Conservation (phyloP, 2,888 invertebrate genomes). For the Chrysolina americana region DNA sequence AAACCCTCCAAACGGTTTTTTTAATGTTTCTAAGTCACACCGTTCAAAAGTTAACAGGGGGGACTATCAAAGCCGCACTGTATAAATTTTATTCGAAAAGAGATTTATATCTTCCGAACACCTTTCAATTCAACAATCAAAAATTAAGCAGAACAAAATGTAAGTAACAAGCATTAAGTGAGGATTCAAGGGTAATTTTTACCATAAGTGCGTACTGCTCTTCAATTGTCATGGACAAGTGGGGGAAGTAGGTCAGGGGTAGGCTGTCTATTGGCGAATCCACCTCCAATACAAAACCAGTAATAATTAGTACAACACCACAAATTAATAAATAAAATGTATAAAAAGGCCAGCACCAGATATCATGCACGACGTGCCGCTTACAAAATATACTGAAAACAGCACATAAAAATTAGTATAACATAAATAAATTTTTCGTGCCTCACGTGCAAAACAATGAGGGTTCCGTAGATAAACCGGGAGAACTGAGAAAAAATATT, state of each 20-base stretch:
- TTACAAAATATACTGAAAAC: conserved; percentile 4
- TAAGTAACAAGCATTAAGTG: conserved; percentile 42
- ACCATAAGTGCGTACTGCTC: conserved; percentile 71
- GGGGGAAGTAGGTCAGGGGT: conserved; percentile 70
- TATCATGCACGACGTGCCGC: conserved; percentile 33
- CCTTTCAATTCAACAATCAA: neutral
- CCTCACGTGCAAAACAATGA: conserved; percentile 26
- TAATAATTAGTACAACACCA: conserved; percentile 51
- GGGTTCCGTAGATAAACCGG: neutral
- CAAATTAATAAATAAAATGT: conserved; percentile 44
- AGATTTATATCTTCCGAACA: neutral
- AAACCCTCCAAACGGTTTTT: no score
- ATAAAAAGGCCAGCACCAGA: conserved; percentile 43
- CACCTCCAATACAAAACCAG: conserved; percentile 69
- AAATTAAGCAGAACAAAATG: conserved; percentile 8
- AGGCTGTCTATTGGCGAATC: conserved; percentile 73
- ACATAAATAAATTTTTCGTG: conserved; percentile 15
- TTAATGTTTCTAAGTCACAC: no score
- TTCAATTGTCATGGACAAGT: conserved; percentile 69
- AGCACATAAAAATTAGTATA: conserved; percentile 18
- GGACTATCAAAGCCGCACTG: no score
- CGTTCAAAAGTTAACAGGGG: no score
- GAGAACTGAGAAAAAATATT: conserved; percentile 14
- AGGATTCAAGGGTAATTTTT: conserved; percentile 57
- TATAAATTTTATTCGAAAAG: no score